These are phyloP conservation scores for Platysternon megacephalum DNA, from an alignment of 2,113 vertebrate species.

Conservation along the genomic window DNA sequence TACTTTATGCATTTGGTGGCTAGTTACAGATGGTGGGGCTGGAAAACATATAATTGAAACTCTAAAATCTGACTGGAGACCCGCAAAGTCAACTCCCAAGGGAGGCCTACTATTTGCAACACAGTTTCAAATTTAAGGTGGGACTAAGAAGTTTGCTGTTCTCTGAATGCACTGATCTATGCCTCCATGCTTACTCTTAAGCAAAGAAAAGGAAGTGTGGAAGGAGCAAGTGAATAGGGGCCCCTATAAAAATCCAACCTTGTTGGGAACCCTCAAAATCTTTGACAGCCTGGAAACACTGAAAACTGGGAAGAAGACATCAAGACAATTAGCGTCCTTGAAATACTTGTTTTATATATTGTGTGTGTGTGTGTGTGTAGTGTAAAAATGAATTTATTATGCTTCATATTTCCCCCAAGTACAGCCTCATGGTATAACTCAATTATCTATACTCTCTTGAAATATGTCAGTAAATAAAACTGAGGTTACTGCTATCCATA, in stretches of 20 bases:
- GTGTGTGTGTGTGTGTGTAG: not conserved
- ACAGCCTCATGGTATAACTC: not conserved
- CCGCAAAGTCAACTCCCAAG: not conserved
- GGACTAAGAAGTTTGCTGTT: not conserved
- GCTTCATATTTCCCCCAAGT: not conserved
- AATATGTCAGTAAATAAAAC: not conserved
- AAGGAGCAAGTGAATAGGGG: not conserved
- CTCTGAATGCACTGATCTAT: not conserved
- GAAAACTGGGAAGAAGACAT: not conserved
- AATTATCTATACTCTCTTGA: not conserved
- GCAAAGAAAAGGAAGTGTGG: not conserved
- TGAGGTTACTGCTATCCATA: not conserved
- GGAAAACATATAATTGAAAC: rapidly evolving
- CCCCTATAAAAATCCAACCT: not conserved
- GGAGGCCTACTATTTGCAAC: not conserved
- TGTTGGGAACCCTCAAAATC: not conserved
- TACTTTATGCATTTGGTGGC: not conserved
- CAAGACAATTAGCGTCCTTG: not conserved
- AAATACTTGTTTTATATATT: not conserved
- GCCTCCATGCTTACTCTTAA: not conserved
- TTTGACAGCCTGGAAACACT: not conserved
- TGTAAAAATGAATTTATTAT: not conserved
- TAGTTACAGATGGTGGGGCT: not conserved
- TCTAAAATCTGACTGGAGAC: rapidly evolving
- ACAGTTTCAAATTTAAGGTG: not conserved